A percentile compares a stretch with the other conserved stretches of the same genome.
These are phyloP conservation scores for Rhizoglyphus robini DNA, from an alignment of 1,140 invertebrate genomes.

Conservation along the genomic window DNA sequence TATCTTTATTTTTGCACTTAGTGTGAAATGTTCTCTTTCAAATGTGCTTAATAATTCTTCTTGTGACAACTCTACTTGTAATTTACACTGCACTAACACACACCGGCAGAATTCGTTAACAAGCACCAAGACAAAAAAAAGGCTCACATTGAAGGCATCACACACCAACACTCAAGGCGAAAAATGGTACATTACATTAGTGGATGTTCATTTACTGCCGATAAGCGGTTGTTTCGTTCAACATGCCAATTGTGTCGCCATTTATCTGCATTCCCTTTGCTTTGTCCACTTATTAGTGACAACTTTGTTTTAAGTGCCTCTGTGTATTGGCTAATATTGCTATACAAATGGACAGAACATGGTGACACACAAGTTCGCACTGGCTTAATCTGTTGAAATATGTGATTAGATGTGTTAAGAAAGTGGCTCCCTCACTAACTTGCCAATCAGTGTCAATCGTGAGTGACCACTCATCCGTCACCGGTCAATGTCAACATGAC, in stretches of 20 bases:
- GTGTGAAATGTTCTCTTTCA: background rate
- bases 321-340: background rate
- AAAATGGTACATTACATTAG: background rate
- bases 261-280: background rate
- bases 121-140: background rate
- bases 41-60: background rate
- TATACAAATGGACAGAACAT: no score
- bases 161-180: background rate
- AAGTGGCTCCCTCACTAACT: no score
- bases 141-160: background rate
- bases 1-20: conserved; percentile 7
- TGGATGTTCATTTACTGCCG: conserved; percentile 7
- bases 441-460: no score
- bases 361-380: background rate
- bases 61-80: background rate
- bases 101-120: background rate
- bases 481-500: no score
- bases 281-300: background rate
- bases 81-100: background rate
- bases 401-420: no score
- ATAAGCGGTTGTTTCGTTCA: background rate
- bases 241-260: conserved; percentile 13
- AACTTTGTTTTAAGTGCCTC: background rate
- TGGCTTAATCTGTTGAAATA: no score
- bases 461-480: no score